Base-by-base conservation (phyloP, 2,797 vertebrate species). In the Sebastes trivittatus region DNA sequence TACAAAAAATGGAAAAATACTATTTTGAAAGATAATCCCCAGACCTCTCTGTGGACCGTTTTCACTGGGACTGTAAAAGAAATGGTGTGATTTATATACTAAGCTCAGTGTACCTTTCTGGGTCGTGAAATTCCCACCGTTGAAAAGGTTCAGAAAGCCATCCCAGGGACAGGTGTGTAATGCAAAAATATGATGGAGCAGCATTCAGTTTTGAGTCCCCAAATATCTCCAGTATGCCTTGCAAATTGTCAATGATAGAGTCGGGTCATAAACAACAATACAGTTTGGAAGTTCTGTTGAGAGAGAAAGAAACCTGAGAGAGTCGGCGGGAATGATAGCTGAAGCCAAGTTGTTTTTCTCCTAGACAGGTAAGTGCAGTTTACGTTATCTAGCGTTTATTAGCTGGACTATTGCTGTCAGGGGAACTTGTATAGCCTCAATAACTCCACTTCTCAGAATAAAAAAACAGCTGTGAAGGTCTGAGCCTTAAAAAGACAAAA, bases 341-440 rank as follows among this genome's bases (percentile, higher is more conserved):
- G 58, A 78, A 82, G 67, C 34, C 1, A 7, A 29, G 68, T 68
- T 77, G 70, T 85, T 87, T 87, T 87, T 90, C 85, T 81, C 55
- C 20, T 8, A 4, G 80, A 85, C 83, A 78, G 77, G 72, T 86
- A 78, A 80, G 81, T 82, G 85, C 74, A 84, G 72, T 86, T 83
- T 81, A 75, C 25, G 63, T 88, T 88, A 79, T 85, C 80, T 76
- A 49, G 64, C 54, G 61, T 88, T 88, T 88, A 89, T 90, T 88
- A 88, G 78, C 55, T 58, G 63, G 61, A 68, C 72, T 82, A 62
- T 86, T 85, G 84, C 87, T 80, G 75, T 78, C 82, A 66, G 66
- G 78, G 88, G 84, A 66, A 56, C 68, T 59, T 59, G 77, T 67
- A 30, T 7, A 14, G 65, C 58, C 80, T 74, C 74, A 77, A 77